phyloP scores from a whole-genome alignment of 2,797 vertebrate genomes.

The Sebastolobus alascanus region DNA sequence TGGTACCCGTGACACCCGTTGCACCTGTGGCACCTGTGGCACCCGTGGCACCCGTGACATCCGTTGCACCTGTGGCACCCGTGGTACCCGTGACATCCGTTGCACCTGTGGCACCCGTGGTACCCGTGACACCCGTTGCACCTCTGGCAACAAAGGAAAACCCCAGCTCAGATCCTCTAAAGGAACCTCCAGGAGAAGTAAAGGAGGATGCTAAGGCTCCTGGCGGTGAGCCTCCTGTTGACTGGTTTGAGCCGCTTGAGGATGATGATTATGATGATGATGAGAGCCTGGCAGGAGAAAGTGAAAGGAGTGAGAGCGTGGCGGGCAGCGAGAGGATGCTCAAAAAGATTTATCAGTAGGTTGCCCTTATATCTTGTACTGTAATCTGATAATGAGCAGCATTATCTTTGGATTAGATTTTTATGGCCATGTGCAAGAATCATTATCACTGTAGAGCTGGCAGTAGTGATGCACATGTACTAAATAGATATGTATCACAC shows the following conservation, averaged over 20 bases:
- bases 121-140: background rate
- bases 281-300: conserved; percentile 81
- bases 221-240: conserved; percentile 68
- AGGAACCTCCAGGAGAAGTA: background rate
- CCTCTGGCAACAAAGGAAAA: background rate
- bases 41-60: too few relatives aligned
- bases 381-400: background rate
- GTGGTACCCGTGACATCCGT: too few relatives aligned
- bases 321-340: conserved; percentile 68
- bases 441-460: background rate
- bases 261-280: conserved; percentile 77
- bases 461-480: background rate
- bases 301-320: conserved; percentile 76
- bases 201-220: conserved; percentile 32
- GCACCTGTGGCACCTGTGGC: too few relatives aligned
- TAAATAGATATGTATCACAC: background rate
- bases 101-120: background rate
- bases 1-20: too few relatives aligned
- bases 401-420: background rate
- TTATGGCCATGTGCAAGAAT: background rate
- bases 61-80: too few relatives aligned
- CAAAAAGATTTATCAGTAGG: conserved; percentile 67
- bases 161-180: background rate
- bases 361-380: conserved; percentile 5
- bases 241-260: conserved; percentile 88